A percentile compares a stretch with the other conserved stretches of the same genome.
Conservation (phyloP, 2,797 vertebrate species). For the Macropus fuliginosus region DNA sequence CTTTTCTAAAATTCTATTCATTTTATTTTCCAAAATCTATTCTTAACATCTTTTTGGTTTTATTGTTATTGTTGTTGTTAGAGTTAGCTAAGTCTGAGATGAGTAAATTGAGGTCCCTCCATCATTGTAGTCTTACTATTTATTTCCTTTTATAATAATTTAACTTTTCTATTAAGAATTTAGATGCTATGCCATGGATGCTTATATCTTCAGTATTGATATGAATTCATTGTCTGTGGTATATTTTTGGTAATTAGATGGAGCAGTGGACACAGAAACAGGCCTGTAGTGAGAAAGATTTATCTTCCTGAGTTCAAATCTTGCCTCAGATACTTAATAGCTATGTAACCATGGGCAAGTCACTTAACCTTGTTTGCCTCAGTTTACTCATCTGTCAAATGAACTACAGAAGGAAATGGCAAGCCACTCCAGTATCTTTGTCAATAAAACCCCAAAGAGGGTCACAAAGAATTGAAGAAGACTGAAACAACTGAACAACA, state of each 20-base stretch:
- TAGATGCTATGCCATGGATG: not conserved
- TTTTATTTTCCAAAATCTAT: not conserved
- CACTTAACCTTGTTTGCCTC: not conserved
- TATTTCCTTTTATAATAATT: not conserved
- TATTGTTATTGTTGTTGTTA: not conserved
- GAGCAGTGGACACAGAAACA: not conserved
- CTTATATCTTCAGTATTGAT: not conserved
- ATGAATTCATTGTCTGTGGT: not conserved
- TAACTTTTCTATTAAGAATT: not conserved
- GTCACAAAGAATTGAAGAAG: not conserved
- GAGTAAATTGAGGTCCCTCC: not conserved
- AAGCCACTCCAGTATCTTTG: not conserved
- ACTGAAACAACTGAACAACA: not conserved
- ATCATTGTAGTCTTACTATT: not conserved
- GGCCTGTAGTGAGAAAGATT: not conserved
- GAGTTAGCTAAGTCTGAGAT: not conserved
- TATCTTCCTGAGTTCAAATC: not conserved
- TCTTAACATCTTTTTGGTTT: not conserved
- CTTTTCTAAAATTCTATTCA: not conserved
- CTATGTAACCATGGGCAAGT: not conserved
- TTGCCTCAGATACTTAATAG: not conserved
- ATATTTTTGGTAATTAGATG: not conserved
- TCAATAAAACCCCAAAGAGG: not conserved
- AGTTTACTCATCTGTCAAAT: not conserved
- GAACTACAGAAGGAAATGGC: not conserved